These are phyloP conservation scores for Trissolcus brochymenae DNA, from an alignment of 2,888 invertebrate genomes.

Conservation along the genomic window DNA sequence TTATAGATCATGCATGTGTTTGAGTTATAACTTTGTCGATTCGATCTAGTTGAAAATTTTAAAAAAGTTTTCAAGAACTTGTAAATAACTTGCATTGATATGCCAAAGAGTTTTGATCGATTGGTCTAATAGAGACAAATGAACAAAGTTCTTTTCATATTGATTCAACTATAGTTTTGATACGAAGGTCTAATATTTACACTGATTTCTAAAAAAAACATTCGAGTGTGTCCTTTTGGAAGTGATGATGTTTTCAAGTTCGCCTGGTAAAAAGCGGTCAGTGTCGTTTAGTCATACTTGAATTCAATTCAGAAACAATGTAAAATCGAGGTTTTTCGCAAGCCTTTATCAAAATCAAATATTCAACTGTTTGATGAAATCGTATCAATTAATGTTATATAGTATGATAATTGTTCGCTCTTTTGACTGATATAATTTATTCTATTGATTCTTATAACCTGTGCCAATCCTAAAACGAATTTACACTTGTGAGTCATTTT, in stretches of 20 bases:
- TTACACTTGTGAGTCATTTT: too few relatives aligned
- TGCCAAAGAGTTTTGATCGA: too few relatives aligned
- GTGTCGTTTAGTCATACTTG: slow-evolving; percentile 58
- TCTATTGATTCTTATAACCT: too few relatives aligned
- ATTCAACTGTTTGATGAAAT: not conserved
- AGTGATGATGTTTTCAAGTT: slow-evolving; percentile 57
- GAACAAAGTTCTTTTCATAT: slow-evolving; percentile 10
- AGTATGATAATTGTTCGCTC: too few relatives aligned
- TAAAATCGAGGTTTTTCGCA: slow-evolving; percentile 8
- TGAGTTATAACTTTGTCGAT: too few relatives aligned
- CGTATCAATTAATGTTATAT: too few relatives aligned
- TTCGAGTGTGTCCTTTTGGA: too few relatives aligned
- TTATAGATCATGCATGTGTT: too few relatives aligned
- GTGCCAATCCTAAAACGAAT: too few relatives aligned
- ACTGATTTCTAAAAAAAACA: slow-evolving; percentile 30
- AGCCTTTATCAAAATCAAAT: slow-evolving; percentile 16
- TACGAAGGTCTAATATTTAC: slow-evolving; percentile 27
- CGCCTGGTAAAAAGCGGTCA: slow-evolving; percentile 66
- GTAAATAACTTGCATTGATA: too few relatives aligned
- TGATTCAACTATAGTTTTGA: slow-evolving; percentile 26
- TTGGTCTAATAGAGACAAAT: slow-evolving; percentile 7
- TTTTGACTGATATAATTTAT: too few relatives aligned
- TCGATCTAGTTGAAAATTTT: too few relatives aligned
- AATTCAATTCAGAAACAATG: slow-evolving; percentile 22
- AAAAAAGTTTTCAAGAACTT: not conserved